phyloP scores from a whole-genome alignment of 2,888 invertebrate species.

The Palloptera scutellata region DNA sequence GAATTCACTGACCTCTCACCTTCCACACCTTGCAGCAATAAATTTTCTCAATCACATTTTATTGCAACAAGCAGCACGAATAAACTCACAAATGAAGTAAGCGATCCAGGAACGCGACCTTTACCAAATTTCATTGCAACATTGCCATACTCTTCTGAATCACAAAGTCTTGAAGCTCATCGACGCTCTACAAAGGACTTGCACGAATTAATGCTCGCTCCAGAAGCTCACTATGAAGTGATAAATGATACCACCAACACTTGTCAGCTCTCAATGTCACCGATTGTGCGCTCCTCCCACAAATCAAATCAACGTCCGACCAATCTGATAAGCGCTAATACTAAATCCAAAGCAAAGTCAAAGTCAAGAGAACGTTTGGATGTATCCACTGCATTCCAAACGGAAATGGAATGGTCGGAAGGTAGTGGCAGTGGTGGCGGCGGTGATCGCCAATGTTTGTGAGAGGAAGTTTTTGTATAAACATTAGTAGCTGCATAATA shows the following conservation, averaged over 20 bases:
- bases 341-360: constrained; percentile 28
- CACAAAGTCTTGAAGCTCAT: constrained; percentile 63
- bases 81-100: constrained; percentile 8
- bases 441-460: constrained; percentile 53
- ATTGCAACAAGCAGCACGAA: constrained; percentile 35
- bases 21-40: constrained; percentile 58
- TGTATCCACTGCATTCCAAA: constrained; percentile 36
- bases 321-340: constrained; percentile 28
- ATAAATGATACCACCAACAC: constrained; percentile 53
- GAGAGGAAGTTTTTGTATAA: constrained; percentile 64
- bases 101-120: constrained; percentile 15
- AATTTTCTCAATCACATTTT: constrained; percentile 45
- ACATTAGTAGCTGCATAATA: constrained; percentile 7
- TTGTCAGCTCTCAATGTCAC: constrained; percentile 22
- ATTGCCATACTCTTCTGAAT: constrained; percentile 63
- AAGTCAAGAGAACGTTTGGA: constrained; percentile 49
- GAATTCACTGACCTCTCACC: constrained; percentile 64
- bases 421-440: constrained; percentile 44
- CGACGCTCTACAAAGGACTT: constrained; percentile 63
- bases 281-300: constrained; percentile 17
- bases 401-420: constrained; percentile 60
- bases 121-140: constrained; percentile 60
- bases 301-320: constrained; percentile 26
- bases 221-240: constrained; percentile 72
- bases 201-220: constrained; percentile 65